These are phyloP conservation scores for Oreochromis grahami DNA, from an alignment of 2,797 vertebrate species.

Conservation along the genomic window DNA sequence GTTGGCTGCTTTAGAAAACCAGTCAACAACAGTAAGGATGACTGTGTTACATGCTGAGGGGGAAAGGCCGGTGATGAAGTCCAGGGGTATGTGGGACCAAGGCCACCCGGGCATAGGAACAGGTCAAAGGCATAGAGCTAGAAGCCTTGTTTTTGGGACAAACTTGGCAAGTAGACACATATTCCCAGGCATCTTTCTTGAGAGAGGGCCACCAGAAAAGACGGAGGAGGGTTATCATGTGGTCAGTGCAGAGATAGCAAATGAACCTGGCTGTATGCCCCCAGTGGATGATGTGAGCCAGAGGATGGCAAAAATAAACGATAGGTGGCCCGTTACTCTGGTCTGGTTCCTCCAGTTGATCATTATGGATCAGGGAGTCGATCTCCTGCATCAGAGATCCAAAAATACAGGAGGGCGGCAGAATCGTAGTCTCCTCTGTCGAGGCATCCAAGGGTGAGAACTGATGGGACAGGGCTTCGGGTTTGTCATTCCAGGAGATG, in stretches of 20 bases:
- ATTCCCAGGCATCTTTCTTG: not conserved
- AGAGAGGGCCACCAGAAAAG: not conserved
- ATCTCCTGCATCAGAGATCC: not conserved
- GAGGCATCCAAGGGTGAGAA: not conserved
- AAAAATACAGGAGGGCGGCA: not conserved
- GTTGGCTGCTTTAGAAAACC: not conserved
- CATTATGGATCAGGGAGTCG: not conserved
- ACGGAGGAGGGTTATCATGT: not conserved
- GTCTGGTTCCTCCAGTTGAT: not conserved
- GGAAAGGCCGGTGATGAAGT: not conserved
- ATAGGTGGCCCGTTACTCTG: not conserved
- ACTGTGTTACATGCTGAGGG: not conserved
- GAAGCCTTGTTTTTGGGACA: not conserved
- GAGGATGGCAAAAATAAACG: not conserved
- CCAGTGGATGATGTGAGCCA: not conserved
- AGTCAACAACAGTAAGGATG: not conserved
- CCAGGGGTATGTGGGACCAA: not conserved
- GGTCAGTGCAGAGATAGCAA: not conserved
- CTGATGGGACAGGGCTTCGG: not conserved
- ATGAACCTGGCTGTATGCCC: not conserved
- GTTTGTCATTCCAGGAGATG: not conserved
- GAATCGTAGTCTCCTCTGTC: not conserved
- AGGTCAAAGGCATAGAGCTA: not conserved
- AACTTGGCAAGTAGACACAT: not conserved
- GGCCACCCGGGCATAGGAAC: not conserved